Percentiles rank a stretch among this genome's conserved stretches.
Conservation (phyloP, 2,113 vertebrate species). For the Emberiza fucata region DNA sequence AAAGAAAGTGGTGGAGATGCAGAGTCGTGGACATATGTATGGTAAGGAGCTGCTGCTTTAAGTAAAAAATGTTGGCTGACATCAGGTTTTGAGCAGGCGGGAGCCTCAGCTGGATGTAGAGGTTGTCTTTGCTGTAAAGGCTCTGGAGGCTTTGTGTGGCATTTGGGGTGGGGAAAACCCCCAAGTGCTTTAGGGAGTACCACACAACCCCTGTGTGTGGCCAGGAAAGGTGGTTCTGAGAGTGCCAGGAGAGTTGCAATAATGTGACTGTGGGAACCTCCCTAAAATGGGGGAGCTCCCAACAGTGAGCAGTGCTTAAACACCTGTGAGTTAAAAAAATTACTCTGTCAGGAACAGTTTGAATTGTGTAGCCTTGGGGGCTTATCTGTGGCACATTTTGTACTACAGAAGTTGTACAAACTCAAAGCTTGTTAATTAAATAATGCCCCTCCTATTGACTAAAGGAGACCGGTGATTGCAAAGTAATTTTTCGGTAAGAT, state of each 20-base stretch:
- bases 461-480: background rate
- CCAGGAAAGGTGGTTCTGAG: background rate
- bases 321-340: background rate
- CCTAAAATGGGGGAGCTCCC: background rate
- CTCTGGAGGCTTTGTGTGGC: background rate
- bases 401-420: background rate
- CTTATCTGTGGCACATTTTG: background rate
- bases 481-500: background rate
- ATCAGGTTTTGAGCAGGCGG: background rate
- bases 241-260: background rate
- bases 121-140: background rate
- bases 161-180: background rate
- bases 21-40: fast-evolving
- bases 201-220: background rate
- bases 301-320: background rate
- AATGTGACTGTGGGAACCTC: background rate
- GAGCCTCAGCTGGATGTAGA: background rate
- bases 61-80: background rate
- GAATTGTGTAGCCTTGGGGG: background rate
- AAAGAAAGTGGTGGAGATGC: background rate
- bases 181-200: background rate
- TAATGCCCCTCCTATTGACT: background rate
- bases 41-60: background rate
- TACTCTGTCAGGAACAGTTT: background rate
- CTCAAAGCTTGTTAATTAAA: background rate